These are phyloP conservation scores for Platorchestia sp. DNA, from an alignment of 1,140 invertebrate species.

Conservation along the genomic window DNA sequence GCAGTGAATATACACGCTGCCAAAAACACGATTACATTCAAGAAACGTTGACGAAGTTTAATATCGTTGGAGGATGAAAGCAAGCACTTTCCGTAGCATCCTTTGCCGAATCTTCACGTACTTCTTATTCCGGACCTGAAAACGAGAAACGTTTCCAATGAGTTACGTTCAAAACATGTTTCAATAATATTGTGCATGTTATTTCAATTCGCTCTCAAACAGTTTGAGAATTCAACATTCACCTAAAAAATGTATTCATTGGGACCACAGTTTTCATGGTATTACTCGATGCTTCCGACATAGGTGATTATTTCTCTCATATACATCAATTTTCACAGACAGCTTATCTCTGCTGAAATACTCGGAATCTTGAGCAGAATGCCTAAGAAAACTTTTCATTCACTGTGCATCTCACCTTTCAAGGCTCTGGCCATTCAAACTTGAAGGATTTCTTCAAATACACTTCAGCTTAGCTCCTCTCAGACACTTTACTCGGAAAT, in stretches of 20 bases:
- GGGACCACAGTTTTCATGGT: no score
- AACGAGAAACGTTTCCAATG: background rate
- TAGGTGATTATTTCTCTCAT: no score
- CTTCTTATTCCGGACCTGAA: background rate
- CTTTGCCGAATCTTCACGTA: background rate
- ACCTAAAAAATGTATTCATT: no score
- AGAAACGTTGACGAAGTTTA: background rate
- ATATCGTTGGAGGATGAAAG: background rate
- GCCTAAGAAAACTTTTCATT: background rate
- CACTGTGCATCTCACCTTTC: background rate
- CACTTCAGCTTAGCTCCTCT: no score
- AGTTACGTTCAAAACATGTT: background rate
- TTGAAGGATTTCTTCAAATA: no score
- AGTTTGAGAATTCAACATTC: no score
- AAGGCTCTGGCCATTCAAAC: background rate
- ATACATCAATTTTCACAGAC: no score
- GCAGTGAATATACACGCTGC: background rate
- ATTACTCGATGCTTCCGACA: no score
- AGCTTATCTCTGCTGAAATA: background rate
- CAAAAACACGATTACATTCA: background rate
- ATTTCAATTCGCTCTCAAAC: no score
- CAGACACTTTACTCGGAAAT: no score
- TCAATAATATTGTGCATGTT: background rate
- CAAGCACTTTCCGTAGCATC: background rate
- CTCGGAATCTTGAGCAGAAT: background rate